Conservation (phyloP, 2,888 invertebrate genomes). For the Dendrolimus houi region DNA sequence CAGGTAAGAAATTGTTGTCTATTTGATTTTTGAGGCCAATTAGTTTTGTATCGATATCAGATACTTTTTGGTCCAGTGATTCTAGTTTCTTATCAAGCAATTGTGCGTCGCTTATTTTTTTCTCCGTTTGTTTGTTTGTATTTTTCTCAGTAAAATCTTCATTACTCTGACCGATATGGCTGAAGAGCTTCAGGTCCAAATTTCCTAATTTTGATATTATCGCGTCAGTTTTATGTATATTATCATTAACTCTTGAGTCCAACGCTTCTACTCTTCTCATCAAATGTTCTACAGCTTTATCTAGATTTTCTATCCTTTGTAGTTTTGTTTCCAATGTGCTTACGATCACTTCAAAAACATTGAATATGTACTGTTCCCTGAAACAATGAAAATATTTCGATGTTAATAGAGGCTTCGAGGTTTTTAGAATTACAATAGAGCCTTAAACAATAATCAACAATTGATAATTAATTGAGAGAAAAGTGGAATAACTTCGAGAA, state of each 20-base stretch:
- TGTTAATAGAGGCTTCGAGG: background rate
- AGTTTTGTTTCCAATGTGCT: slow-evolving; percentile 92
- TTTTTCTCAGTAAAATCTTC: slow-evolving; percentile 45
- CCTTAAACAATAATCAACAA: too few relatives aligned
- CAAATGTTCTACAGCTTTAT: slow-evolving; percentile 90
- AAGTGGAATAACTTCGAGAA: too few relatives aligned
- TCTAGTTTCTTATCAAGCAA: slow-evolving; percentile 81
- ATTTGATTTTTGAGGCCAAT: slow-evolving; percentile 88
- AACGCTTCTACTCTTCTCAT: slow-evolving; percentile 90
- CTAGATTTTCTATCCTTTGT: slow-evolving; percentile 90
- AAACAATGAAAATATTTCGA: slow-evolving; percentile 48
- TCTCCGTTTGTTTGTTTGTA: slow-evolving; percentile 24
- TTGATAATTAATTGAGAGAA: too few relatives aligned
- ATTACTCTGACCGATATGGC: slow-evolving; percentile 58
- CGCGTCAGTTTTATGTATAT: slow-evolving; percentile 89
- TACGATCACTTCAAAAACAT: slow-evolving; percentile 93
- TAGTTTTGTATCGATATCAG: slow-evolving; percentile 87
- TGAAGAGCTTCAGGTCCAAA: slow-evolving; percentile 85
- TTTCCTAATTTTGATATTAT: slow-evolving; percentile 86
- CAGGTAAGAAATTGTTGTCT: slow-evolving; percentile 87
- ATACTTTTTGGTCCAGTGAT: slow-evolving; percentile 88
- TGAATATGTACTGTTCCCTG: slow-evolving; percentile 92
- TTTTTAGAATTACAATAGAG: too few relatives aligned
- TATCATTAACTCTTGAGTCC: slow-evolving; percentile 88
- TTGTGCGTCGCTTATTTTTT: slow-evolving; percentile 49